Evolutionary conservation across 2,888 invertebrate genomes (phyloP), one percentile per base, ranked within the genome.

Genomic region (Bimastos eiseni): DNA sequence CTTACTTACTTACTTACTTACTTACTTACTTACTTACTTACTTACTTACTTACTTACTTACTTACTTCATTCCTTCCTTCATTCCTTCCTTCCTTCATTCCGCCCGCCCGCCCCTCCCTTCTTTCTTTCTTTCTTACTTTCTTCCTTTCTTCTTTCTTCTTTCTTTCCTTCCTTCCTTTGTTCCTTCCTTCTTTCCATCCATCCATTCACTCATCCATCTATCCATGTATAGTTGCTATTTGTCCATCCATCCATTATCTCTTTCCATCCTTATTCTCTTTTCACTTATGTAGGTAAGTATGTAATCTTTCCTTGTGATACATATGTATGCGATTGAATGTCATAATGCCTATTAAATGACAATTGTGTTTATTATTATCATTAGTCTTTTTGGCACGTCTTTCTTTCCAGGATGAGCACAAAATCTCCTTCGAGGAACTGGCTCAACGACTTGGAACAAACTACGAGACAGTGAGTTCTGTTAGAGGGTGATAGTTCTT

Each of bases 391-490:
- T 70, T 70, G 30, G 30, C 0, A n/a, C 13, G 34, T n/a, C 38
- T 6, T 33, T 55, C 33, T 90, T 70, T 49, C 5, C 83, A 92
- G 94, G 99, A 99, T 96, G 98, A 97, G 96, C 99, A 99, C 96
- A 98, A 98, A 97, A 97, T 99, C 95, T 96, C 98, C 95, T 97
- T 98, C 93, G 98, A 98, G 96, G 98, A 98, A 96, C 96, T 99
- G 94, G 98, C 98, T 96, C 97, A 97, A 96, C 97, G 98, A 96
- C 97, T 98, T 96, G 97, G 97, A 95, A 98, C 98, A 95, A 98
- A 98, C 96, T 97, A 98, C 94, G 98, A 98, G 96, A 98, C 97
- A 96, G 92, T 92, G 34, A 90, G 89, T 89, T 38, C 21, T 21
- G n/a, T 37, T 70, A n/a, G n/a, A 70, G 30, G 70, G n/a, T 41